A percentile compares a stretch with the other conserved stretches of the same genome.
These are phyloP conservation scores for Galaxea fascicularis DNA, from an alignment of 92 coral and sea anemone genomes.

Conservation along the genomic window DNA sequence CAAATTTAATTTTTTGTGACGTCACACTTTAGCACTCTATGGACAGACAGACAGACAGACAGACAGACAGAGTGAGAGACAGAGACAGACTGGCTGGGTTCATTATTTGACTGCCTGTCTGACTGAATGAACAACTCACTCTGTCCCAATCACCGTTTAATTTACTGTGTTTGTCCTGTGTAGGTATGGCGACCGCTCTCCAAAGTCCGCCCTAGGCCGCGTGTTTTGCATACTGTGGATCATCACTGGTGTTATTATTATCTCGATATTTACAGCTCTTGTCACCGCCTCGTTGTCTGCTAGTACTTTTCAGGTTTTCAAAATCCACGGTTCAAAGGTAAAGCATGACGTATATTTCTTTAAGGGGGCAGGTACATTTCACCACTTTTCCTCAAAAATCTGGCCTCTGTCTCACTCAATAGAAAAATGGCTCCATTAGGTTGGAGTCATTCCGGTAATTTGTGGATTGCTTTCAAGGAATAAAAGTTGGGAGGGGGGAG, in stretches of 20 bases:
- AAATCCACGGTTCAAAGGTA: slow-evolving; percentile 76
- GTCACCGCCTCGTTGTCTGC: slow-evolving; percentile 87
- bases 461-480: no score
- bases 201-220: slow-evolving; percentile 87
- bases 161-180: not conserved
- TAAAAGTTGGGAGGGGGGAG: no score
- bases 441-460: no score
- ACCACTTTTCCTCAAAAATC: not conserved
- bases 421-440: no score
- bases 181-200: slow-evolving; percentile 92
- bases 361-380: no score
- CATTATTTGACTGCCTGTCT: not conserved
- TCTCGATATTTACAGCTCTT: slow-evolving; percentile 88
- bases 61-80: no score
- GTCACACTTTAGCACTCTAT: no score
- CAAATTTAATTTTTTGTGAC: no score
- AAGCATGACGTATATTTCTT: not conserved
- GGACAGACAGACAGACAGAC: no score
- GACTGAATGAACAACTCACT: not conserved
- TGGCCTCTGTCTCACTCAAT: no score
- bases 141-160: not conserved
- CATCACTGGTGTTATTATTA: slow-evolving; percentile 82
- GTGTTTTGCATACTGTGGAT: slow-evolving; percentile 89
- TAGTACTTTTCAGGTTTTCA: slow-evolving; percentile 62
- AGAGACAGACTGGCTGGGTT: no score